Conservation (phyloP, 2,888 invertebrate species). For the Nephrocerus scutellatus region DNA sequence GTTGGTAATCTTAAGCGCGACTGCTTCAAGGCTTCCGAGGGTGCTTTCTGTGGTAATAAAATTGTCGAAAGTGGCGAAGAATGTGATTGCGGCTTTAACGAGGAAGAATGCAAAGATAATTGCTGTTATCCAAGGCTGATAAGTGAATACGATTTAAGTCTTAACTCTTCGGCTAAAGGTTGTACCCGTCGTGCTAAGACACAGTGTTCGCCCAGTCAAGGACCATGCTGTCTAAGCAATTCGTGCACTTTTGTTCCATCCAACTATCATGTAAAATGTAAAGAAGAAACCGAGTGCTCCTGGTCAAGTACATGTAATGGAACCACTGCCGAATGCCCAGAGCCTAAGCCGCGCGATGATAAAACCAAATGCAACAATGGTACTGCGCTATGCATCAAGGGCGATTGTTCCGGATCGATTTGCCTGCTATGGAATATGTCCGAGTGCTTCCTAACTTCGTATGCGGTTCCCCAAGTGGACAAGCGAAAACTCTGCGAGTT, state of each 20-base stretch:
- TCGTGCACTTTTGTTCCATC: constrained; percentile 69
- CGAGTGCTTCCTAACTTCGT: constrained; percentile 89
- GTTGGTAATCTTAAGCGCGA: constrained; percentile 85
- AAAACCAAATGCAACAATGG: constrained; percentile 95
- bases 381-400: constrained; percentile 76
- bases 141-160: constrained; percentile 60
- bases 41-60: constrained; percentile 98
- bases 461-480: constrained; percentile 66
- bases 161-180: constrained; percentile 66
- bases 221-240: constrained; percentile 84
- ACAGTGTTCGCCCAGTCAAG: constrained; percentile 88
- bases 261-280: constrained; percentile 63
- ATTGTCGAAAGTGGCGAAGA: constrained; percentile 97
- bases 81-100: constrained; percentile 94
- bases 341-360: constrained; percentile 71
- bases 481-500: constrained; percentile 88
- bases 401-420: constrained; percentile 92
- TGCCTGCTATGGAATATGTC: constrained; percentile 90
- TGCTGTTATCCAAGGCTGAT: constrained; percentile 89
- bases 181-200: constrained; percentile 71
- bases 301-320: constrained; percentile 83
- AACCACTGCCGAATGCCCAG: constrained; percentile 78
- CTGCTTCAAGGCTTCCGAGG: constrained; percentile 85
- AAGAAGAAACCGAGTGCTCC: constrained; percentile 83
- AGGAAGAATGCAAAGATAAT: constrained; percentile 81